Conservation (phyloP, 2,888 invertebrate species). For the Aproaerema taeniolella region DNA sequence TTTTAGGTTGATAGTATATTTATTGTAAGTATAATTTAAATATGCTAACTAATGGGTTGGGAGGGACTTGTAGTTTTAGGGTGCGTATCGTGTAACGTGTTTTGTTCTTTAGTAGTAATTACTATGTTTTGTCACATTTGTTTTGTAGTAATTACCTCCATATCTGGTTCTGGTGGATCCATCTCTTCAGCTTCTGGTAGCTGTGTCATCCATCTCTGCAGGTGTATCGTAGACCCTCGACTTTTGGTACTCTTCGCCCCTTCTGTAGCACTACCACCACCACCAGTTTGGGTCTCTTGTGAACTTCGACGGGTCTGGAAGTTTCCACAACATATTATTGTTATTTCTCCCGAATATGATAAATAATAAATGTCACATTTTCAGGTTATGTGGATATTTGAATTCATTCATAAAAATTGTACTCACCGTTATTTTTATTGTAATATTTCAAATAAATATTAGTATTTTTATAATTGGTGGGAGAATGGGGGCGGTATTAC, state of each 20-base stretch:
- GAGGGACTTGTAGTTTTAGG: too few relatives aligned
- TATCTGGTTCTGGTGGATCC: conserved; percentile 72
- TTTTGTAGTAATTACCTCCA: too few relatives aligned
- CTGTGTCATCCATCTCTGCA: conserved; percentile 89
- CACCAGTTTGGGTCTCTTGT: conserved; percentile 65
- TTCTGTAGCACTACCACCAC: conserved; percentile 54
- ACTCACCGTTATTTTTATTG: not conserved
- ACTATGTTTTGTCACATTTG: too few relatives aligned
- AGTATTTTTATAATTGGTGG: not conserved
- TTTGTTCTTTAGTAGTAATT: too few relatives aligned
- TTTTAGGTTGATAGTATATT: too few relatives aligned
- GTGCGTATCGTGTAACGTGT: too few relatives aligned
- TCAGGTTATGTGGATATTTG: conserved; percentile 1
- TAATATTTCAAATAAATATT: too few relatives aligned
- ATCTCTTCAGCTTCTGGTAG: conserved; percentile 80
- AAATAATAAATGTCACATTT: too few relatives aligned
- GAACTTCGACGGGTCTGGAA: conserved; percentile 65
- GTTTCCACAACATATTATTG: conserved; percentile 4
- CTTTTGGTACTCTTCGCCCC: conserved; percentile 72
- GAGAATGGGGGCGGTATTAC: not conserved
- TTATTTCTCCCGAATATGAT: too few relatives aligned
- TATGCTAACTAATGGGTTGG: too few relatives aligned
- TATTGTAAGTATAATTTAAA: too few relatives aligned
- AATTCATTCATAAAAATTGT: not conserved
- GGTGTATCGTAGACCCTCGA: conserved; percentile 84